Conservation (phyloP, 2,888 invertebrate genomes). For the Ennomos erosarius region DNA sequence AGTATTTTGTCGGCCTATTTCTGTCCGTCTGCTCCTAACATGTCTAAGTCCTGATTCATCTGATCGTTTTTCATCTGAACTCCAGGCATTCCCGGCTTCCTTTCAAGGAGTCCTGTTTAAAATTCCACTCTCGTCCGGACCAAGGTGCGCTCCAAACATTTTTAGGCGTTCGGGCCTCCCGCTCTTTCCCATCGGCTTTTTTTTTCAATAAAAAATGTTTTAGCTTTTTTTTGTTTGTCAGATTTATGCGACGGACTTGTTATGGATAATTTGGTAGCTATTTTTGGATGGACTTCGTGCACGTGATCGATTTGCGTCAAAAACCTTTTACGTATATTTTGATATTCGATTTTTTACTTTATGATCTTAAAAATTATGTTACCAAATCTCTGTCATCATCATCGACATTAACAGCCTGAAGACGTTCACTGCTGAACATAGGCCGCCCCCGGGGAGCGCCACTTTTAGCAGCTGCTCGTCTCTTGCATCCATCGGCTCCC, state of each 20-base stretch:
- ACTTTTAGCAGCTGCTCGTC: too few relatives aligned
- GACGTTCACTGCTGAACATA: too few relatives aligned
- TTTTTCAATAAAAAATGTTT: conserved; percentile 50
- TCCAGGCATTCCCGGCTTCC: conserved; percentile 62
- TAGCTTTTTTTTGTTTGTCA: conserved; percentile 56
- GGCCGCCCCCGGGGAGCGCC: too few relatives aligned
- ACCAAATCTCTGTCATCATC: too few relatives aligned
- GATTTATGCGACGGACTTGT: conserved; percentile 38
- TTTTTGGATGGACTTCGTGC: conserved; percentile 20
- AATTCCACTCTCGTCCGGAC: conserved; percentile 74
- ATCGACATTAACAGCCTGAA: too few relatives aligned
- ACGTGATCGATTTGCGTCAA: conserved; percentile 18
- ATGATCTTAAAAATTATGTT: too few relatives aligned
- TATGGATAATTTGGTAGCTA: conserved; percentile 32
- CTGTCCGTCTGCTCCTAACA: conserved; percentile 26
- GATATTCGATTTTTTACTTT: too few relatives aligned
- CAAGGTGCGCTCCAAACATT: conserved; percentile 73
- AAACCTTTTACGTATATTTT: conserved; percentile 11
- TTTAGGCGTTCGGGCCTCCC: conserved; percentile 70
- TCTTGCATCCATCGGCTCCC: too few relatives aligned
- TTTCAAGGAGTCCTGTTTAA: conserved; percentile 75
- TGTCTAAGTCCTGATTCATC: conserved; percentile 53
- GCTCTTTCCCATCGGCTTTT: conserved; percentile 70
- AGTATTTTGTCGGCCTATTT: conserved; percentile 32
- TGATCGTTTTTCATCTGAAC: conserved; percentile 57